Percentiles rank a stretch among this genome's conserved stretches.
Conservation (phyloP, 35 echinoderm and acorn worm genomes). For the Heliocidaris erythrogramma region DNA sequence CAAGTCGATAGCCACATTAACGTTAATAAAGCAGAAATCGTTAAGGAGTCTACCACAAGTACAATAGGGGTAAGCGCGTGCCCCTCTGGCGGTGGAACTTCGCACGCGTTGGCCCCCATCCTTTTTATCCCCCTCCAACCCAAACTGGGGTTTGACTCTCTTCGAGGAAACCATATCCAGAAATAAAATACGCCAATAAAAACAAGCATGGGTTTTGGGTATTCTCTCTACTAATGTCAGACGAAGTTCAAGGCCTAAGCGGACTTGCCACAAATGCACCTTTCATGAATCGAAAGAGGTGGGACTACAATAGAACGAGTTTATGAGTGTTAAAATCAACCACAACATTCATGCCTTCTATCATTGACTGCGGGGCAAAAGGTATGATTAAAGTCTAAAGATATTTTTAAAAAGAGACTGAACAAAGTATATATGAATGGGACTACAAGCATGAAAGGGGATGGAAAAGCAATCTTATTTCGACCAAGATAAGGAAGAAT, state of each 20-base stretch:
- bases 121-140: not conserved
- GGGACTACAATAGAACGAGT: not conserved
- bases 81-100: slow-evolving; percentile 6
- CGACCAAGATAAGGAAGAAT: no score
- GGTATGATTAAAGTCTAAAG: not conserved
- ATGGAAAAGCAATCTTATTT: no score
- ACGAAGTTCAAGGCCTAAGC: slow-evolving; percentile 6
- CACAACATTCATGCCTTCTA: not conserved
- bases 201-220: not conserved
- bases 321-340: not conserved
- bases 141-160: not conserved
- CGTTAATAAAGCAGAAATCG: not conserved
- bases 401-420: no score
- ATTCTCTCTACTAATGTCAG: not conserved
- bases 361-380: not conserved
- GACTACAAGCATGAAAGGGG: no score
- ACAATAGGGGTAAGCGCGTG: slow-evolving; percentile 14
- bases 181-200: slow-evolving; percentile 26
- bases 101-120: slow-evolving; percentile 11
- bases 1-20: slow-evolving; percentile 10
- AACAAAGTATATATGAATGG: no score
- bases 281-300: not conserved
- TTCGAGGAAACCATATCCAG: slow-evolving; percentile 27
- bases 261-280: not conserved
- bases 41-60: not conserved